Conservation (phyloP, 2,888 invertebrate genomes). For the Lasioglossum morio region DNA sequence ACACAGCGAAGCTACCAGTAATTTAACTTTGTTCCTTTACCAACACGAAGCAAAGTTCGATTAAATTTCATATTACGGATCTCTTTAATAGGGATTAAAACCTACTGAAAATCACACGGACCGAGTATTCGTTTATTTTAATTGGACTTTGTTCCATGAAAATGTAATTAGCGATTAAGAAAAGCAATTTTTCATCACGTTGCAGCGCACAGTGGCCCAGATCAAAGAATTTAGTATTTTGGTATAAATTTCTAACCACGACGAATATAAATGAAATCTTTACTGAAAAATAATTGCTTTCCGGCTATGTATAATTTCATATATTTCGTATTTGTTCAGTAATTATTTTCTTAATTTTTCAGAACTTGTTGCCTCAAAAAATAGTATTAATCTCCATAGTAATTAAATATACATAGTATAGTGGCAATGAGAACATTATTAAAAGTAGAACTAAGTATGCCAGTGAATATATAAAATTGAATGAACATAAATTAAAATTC, state of each 20-base stretch:
- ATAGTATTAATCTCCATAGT: not conserved
- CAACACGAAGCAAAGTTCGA: not conserved
- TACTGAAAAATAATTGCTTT: not conserved
- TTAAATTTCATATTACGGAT: constrained; percentile 31
- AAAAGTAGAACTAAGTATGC: not conserved
- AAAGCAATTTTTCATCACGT: not conserved
- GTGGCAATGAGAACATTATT: not conserved
- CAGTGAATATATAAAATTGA: not conserved
- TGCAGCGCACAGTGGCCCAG: not conserved
- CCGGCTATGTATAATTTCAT: not conserved
- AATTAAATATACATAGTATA: not conserved
- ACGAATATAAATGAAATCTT: not conserved
- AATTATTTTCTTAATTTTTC: not conserved
- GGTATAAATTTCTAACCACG: not conserved
- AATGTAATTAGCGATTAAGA: constrained; percentile 16
- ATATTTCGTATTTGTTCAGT: not conserved
- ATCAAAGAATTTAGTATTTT: not conserved
- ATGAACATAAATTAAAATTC: not conserved
- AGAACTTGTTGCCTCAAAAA: not conserved
- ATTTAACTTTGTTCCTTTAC: constrained; percentile 12
- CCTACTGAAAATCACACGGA: not conserved
- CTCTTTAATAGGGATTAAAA: constrained; percentile 28
- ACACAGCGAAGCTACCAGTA: constrained; percentile 1
- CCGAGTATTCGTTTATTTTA: constrained; percentile 23
- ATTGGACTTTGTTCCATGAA: not conserved